Conservation (phyloP, 1,140 invertebrate species). For the Lordiphosa stackelbergi region DNA sequence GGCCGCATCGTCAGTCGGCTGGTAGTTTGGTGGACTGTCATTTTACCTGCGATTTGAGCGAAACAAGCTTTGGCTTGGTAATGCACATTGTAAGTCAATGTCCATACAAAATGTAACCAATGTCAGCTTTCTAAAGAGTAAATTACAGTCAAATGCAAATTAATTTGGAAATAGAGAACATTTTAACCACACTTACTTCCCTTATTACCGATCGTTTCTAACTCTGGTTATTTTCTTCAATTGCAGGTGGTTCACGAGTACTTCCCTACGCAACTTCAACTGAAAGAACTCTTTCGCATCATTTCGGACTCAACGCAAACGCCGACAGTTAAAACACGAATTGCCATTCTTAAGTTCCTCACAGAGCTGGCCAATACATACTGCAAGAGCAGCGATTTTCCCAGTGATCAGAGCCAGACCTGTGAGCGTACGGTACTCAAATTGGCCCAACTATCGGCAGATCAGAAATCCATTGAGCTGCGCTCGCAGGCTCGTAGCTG, state of each 20-base stretch:
- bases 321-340: slow-evolving; percentile 90
- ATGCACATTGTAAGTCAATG: too few relatives aligned
- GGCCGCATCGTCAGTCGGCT: too few relatives aligned
- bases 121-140: too few relatives aligned
- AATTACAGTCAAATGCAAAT: too few relatives aligned
- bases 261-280: slow-evolving; percentile 81
- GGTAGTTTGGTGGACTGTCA: too few relatives aligned
- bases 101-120: too few relatives aligned
- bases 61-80: too few relatives aligned
- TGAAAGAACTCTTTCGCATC: slow-evolving; percentile 84
- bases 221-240: too few relatives aligned
- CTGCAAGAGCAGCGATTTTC: slow-evolving; percentile 78
- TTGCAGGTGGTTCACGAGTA: slow-evolving; percentile 90
- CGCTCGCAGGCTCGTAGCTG: slow-evolving; percentile 87
- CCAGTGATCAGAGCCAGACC: slow-evolving; percentile 77
- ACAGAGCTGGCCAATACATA: slow-evolving; percentile 83
- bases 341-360: slow-evolving; percentile 86
- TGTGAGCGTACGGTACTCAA: slow-evolving; percentile 83
- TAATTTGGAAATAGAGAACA: too few relatives aligned
- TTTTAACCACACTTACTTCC: too few relatives aligned
- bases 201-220: too few relatives aligned
- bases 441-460: slow-evolving; percentile 82
- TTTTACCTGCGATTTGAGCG: too few relatives aligned
- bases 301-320: slow-evolving; percentile 93
- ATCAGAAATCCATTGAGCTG: slow-evolving; percentile 87